These are phyloP conservation scores for Sebastes variabilis DNA, from an alignment of 2,797 vertebrate species.

Conservation along the genomic window DNA sequence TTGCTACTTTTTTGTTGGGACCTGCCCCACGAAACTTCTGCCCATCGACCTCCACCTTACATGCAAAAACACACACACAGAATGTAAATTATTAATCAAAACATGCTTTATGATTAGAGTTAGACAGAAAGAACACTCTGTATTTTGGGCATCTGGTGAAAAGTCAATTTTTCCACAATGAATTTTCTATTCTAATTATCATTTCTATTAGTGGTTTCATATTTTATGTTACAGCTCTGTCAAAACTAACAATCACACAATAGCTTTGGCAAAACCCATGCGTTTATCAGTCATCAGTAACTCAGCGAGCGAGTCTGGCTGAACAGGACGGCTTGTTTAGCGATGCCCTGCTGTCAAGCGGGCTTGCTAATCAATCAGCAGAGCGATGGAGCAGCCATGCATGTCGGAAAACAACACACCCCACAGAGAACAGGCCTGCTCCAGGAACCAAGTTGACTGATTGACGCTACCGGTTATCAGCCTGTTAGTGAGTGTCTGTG, in stretches of 20 bases:
- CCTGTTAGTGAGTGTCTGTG: slow-evolving; percentile 16
- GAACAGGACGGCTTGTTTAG: slow-evolving; percentile 71
- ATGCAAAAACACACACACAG: slow-evolving; percentile 1
- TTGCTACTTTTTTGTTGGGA: slow-evolving; percentile 99
- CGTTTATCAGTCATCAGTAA: slow-evolving; percentile 43
- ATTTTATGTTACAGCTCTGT: background rate
- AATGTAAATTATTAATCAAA: background rate
- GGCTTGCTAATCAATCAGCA: slow-evolving; percentile 76
- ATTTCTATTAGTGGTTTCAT: background rate
- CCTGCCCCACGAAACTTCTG: slow-evolving; percentile 98
- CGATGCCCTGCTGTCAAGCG: slow-evolving; percentile 64
- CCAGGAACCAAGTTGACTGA: slow-evolving; percentile 60
- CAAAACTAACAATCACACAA: slow-evolving; percentile 5
- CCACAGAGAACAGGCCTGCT: slow-evolving; percentile 56
- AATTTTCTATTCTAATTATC: background rate
- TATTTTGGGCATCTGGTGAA: background rate
- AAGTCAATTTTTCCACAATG: background rate
- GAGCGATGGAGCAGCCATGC: slow-evolving; percentile 72
- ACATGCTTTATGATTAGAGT: background rate
- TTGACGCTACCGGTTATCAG: slow-evolving; percentile 47
- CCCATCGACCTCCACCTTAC: slow-evolving; percentile 96
- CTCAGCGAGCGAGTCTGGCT: slow-evolving; percentile 34
- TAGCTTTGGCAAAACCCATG: background rate
- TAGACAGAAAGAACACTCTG: background rate
- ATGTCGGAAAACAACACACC: slow-evolving; percentile 67